Conservation (phyloP, 2,113 vertebrate genomes). For the Carlito syrichta region DNA sequence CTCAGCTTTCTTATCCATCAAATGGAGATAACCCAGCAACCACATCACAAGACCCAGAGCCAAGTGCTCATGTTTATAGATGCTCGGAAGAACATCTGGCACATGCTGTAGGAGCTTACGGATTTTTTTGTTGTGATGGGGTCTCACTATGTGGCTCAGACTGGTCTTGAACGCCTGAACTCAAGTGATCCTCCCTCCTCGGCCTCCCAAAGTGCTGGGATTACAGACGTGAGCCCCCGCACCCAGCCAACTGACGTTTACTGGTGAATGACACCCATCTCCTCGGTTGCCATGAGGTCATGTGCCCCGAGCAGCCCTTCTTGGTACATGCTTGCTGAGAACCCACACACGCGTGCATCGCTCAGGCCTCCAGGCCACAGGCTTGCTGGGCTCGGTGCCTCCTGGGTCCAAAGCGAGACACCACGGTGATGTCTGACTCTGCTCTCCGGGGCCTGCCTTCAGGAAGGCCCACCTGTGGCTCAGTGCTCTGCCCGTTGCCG, state of each 20-base stretch:
- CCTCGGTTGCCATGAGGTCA: neutral
- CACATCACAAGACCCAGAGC: neutral
- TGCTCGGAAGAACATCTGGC: neutral
- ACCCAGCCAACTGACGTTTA: too few species aligned
- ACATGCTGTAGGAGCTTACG: accelerated
- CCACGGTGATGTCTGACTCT: accelerated
- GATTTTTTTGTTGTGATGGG: neutral
- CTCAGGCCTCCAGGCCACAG: accelerated
- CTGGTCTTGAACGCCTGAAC: too few species aligned
- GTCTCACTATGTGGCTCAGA: too few species aligned
- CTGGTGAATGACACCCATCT: too few species aligned
- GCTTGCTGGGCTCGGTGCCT: accelerated
- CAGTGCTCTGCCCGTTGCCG: accelerated
- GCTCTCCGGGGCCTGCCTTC: neutral
- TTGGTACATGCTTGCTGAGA: neutral
- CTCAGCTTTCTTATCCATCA: neutral
- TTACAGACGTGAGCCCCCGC: too few species aligned
- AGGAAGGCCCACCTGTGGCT: neutral
- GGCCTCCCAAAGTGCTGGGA: too few species aligned
- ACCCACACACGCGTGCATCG: accelerated
- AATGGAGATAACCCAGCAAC: neutral
- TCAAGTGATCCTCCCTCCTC: too few species aligned
- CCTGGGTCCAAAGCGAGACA: accelerated
- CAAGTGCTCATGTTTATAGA: neutral
- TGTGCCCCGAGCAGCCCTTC: neutral